phyloP scores from a whole-genome alignment of 2,888 invertebrate species.

The Agonopterix arenella region DNA sequence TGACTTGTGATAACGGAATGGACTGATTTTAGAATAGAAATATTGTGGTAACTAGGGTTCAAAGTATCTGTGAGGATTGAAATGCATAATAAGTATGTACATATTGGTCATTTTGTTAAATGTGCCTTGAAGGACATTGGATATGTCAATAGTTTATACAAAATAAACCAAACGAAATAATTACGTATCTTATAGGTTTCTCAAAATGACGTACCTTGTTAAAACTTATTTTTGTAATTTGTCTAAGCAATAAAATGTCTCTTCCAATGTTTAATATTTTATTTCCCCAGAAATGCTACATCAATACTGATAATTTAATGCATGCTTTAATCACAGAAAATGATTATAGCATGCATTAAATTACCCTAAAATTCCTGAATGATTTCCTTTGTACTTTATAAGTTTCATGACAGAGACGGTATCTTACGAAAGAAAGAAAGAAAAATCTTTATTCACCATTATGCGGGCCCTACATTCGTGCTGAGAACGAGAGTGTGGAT shows the following conservation, averaged over 20 bases:
- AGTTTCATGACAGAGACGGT: too few species aligned
- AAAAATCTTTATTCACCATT: too few species aligned
- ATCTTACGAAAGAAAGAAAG: too few species aligned
- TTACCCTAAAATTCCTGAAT: too few species aligned
- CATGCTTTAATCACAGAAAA: too few species aligned
- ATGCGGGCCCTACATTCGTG: too few species aligned
- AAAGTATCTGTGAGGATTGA: constrained; percentile 46
- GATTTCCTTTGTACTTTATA: too few species aligned
- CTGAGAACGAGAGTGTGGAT: too few species aligned
- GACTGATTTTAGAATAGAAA: constrained; percentile 48
- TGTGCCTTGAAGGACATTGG: constrained; percentile 50
- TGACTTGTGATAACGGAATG: constrained; percentile 44
- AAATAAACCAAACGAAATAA: background rate
- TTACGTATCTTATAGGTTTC: constrained; percentile 46
- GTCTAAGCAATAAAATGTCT: constrained; percentile 42
- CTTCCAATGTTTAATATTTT: constrained; percentile 12
- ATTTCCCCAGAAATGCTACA: background rate
- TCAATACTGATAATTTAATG: too few species aligned
- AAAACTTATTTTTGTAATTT: constrained; percentile 44
- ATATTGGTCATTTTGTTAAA: background rate
- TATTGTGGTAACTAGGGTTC: constrained; percentile 26
- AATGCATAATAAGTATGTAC: background rate
- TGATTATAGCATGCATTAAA: too few species aligned
- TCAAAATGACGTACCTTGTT: constrained; percentile 48
- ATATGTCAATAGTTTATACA: background rate